These are phyloP conservation scores for Agelas oroides DNA, from an alignment of 37 sponge, comb jelly and placozoan species.

Conservation along the genomic window DNA sequence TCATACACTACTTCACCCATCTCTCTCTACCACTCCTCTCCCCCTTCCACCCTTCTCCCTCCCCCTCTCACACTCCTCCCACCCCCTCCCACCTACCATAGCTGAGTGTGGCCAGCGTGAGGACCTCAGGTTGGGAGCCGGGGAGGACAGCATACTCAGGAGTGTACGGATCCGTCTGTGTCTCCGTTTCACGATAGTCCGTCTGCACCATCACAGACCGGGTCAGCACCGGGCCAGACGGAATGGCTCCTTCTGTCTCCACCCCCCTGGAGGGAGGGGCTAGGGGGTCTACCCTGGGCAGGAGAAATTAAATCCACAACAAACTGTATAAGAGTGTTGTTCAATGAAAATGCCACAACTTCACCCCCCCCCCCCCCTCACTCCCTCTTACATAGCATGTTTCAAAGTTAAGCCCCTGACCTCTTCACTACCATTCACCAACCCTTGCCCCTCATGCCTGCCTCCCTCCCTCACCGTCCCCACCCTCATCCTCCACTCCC, in stretches of 20 bases:
- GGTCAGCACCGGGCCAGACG: conserved; percentile 36
- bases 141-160: conserved; percentile 87
- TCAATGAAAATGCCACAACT: too few relatives aligned
- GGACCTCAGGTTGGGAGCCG: conserved; percentile 92
- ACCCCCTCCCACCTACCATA: conserved; percentile 54
- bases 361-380: too few relatives aligned
- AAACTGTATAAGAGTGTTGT: neutral
- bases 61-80: neutral
- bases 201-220: conserved; percentile 79
- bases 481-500: too few relatives aligned
- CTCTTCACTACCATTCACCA: too few relatives aligned
- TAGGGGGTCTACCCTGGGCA: conserved; percentile 55
- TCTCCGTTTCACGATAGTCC: conserved; percentile 91
- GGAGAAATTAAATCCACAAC: neutral
- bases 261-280: conserved; percentile 14
- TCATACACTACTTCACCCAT: too few relatives aligned
- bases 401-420: neutral
- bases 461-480: too few relatives aligned
- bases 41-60: too few relatives aligned
- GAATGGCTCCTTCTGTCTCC: neutral
- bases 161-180: conserved; percentile 96
- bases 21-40: too few relatives aligned
- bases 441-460: too few relatives aligned
- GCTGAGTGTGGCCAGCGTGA: conserved; percentile 89
- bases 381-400: too few relatives aligned